Evolutionary conservation across 2,888 invertebrate species (phyloP), one percentile per base, ranked within the genome.

Genomic region (Eudasyphora cyanicolor): DNA sequence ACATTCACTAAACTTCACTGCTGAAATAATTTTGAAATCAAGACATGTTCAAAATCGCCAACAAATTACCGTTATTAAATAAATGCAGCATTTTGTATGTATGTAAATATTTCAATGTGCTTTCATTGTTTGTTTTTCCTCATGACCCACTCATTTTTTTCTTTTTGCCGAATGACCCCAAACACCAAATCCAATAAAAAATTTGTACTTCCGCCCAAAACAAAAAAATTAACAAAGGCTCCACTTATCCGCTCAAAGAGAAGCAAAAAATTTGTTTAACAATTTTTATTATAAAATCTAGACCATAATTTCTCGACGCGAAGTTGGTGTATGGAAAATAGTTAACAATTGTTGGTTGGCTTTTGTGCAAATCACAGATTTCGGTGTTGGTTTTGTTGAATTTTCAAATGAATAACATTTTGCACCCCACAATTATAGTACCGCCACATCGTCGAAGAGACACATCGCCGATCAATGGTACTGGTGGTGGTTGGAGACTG

Each of bases 121-220:
- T n/a, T n/a, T n/a, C n/a, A n/a, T 21, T 54, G 8, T 54, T 54
- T 21, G 24, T 27, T 1, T 57, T 64, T 64, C n/a, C n/a, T 35
- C 38, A 35, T 64, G 64, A 38, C 64, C 64, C 64, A 64, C 64
- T 35, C 35, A 64, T 38, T 29, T 27, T 62, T 54, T 14, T 21
- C 27, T 57, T 57, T 27, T 27, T n/a, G n/a, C 24, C 60, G 8
- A n/a, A 7, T 60, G 64, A 64, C 64, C 64, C 64, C 21, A 27
- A 19, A 38, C 32, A 64, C 51, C 8, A 21, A 64, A n/a, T 62
- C 29, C 35, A 64, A 64, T n/a, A 21, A 19, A 64, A 64, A 19
- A 38, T 64, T 64, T 64, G 64, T n/a, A 64, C 35, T 64, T 64
- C 64, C 64, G 64, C 38, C 64, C 64, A 35, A 35, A 35, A 64